phyloP scores from a whole-genome alignment of 92 coral and sea anemone species.

The Hydrozoanthus gracilis region DNA sequence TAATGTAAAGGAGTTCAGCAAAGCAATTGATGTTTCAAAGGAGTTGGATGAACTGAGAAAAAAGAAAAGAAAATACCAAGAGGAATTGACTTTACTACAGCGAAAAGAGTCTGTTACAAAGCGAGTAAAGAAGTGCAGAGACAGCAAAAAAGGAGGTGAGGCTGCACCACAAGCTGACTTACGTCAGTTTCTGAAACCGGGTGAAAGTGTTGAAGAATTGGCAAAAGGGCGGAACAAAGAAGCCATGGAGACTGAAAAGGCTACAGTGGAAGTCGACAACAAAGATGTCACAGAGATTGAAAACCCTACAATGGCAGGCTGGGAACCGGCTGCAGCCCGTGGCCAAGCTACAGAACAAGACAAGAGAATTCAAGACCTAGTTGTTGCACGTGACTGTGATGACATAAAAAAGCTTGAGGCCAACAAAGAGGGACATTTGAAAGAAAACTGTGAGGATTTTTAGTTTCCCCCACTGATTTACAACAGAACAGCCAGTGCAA shows the following conservation, averaged over 20 bases:
- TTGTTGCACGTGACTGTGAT: slow-evolving; percentile 18
- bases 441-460: slow-evolving; percentile 48
- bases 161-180: slow-evolving; percentile 42
- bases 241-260: slow-evolving; percentile 49
- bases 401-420: slow-evolving; percentile 23
- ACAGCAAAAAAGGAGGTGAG: slow-evolving; percentile 45
- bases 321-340: slow-evolving; percentile 21
- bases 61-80: slow-evolving; percentile 31
- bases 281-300: slow-evolving; percentile 45
- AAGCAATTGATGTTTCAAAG: slow-evolving; percentile 65
- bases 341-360: slow-evolving; percentile 21
- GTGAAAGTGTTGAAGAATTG: slow-evolving; percentile 44
- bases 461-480: slow-evolving; percentile 62
- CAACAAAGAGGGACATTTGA: slow-evolving; percentile 37
- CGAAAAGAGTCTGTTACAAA: slow-evolving; percentile 26
- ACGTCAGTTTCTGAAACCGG: slow-evolving; percentile 34
- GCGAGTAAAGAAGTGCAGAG: slow-evolving; percentile 36
- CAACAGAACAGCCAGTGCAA: slow-evolving; percentile 23
- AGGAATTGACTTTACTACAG: slow-evolving; percentile 52
- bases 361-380: slow-evolving; percentile 5
- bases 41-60: slow-evolving; percentile 65
- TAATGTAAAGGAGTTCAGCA: slow-evolving; percentile 58
- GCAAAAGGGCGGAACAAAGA: slow-evolving; percentile 49
- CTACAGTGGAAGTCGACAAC: slow-evolving; percentile 42
- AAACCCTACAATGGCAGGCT: slow-evolving; percentile 44